Percentiles rank a stretch among this genome's conserved stretches.
Conservation (phyloP, 2,888 invertebrate genomes). For the Perizoma flavofasciatum region DNA sequence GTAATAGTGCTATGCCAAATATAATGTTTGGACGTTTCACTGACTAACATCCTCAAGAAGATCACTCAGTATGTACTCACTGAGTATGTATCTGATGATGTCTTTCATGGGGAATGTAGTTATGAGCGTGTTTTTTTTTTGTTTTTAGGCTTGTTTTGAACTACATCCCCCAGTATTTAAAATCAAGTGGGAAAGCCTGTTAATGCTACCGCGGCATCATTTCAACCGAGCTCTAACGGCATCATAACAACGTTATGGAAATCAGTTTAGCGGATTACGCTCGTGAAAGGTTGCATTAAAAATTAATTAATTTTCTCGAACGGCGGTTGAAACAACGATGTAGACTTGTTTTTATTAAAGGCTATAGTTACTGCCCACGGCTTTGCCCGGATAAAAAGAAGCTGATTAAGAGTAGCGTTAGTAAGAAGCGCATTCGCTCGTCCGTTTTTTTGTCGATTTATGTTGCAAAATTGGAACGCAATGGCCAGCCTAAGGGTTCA, state of each 20-base stretch:
- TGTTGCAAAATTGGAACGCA: too few species aligned
- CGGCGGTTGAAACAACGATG: slow-evolving; percentile 1
- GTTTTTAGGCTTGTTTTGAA: too few species aligned
- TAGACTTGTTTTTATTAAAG: slow-evolving; percentile 6
- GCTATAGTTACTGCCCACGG: background rate
- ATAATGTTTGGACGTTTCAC: too few species aligned
- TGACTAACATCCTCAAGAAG: too few species aligned
- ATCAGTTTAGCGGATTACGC: slow-evolving; percentile 25
- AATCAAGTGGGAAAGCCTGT: slow-evolving; percentile 1
- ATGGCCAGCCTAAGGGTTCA: too few species aligned
- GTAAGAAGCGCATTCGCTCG: too few species aligned
- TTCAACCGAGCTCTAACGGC: slow-evolving; percentile 25
- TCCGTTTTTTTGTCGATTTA: too few species aligned
- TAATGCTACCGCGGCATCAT: slow-evolving; percentile 8
- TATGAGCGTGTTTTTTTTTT: too few species aligned
- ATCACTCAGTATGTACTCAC: too few species aligned
- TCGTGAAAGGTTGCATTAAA: slow-evolving; percentile 28
- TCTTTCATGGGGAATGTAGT: too few species aligned
- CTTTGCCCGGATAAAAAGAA: background rate
- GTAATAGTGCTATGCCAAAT: too few species aligned
- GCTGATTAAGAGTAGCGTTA: background rate
- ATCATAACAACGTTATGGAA: slow-evolving; percentile 23
- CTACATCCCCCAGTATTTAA: background rate
- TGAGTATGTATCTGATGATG: too few species aligned
- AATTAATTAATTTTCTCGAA: slow-evolving; percentile 28